Conservation (phyloP, 2,888 invertebrate genomes). For the Tipula confusa region DNA sequence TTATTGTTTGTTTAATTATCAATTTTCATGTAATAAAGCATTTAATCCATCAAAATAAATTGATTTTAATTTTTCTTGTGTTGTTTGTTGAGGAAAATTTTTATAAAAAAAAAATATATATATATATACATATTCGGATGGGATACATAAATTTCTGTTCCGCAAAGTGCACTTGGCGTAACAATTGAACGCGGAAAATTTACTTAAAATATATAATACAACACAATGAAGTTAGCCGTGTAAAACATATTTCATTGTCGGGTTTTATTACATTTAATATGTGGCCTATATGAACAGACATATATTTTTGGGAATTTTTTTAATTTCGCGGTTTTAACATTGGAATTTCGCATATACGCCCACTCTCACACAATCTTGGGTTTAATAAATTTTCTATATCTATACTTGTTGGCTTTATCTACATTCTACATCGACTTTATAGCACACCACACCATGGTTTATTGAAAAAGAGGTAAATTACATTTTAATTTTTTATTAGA, state of each 20-base stretch:
- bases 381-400: not conserved
- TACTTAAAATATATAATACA: not conserved
- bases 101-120: not conserved
- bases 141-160: not conserved
- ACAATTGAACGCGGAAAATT: not conserved
- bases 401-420: not conserved
- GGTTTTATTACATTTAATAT: not conserved
- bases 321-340: not conserved
- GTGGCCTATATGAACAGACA: not conserved
- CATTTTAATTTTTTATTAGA: slow-evolving; percentile 20
- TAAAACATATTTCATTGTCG: too few relatives aligned
- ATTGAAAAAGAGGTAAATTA: slow-evolving; percentile 25
- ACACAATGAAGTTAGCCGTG: not conserved
- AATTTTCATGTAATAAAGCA: slow-evolving; percentile 20
- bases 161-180: not conserved
- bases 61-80: slow-evolving; percentile 25
- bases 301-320: not conserved
- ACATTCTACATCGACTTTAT: not conserved
- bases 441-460: not conserved
- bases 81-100: not conserved
- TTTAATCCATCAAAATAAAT: slow-evolving; percentile 12
- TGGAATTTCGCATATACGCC: not conserved
- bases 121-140: too few relatives aligned
- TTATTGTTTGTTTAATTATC: slow-evolving; percentile 21
- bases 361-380: not conserved